A percentile compares a stretch with the other conserved stretches of the same genome.
Evolutionary conservation across 1,140 invertebrate genomes (phyloP).

Genomic region (Gerris buenoi): DNA sequence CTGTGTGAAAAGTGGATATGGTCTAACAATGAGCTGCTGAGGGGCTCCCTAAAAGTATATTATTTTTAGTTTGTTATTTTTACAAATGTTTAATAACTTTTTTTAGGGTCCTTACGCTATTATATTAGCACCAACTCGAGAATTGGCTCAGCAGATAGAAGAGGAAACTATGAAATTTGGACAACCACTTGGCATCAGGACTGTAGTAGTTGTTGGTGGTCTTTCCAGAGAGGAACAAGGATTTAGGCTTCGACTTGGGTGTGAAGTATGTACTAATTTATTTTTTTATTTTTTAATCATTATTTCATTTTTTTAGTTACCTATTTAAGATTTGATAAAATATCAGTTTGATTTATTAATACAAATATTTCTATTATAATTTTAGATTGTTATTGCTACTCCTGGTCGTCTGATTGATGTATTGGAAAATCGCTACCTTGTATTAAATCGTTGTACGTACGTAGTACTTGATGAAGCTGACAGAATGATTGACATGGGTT

Average conservation of each 20-base stretch:
- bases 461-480: conserved; percentile 91
- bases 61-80: too few species aligned
- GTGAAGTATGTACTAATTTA: conserved; percentile 55
- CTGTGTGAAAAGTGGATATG: too few species aligned
- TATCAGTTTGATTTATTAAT: conserved; percentile 3
- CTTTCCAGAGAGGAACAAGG: conserved; percentile 96
- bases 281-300: too few species aligned
- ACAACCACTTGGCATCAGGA: conserved; percentile 80
- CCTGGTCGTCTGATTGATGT: conserved; percentile 99
- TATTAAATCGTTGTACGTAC: conserved; percentile 87
- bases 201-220: conserved; percentile 96
- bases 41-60: too few species aligned
- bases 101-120: conserved; percentile 95
- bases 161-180: conserved; percentile 98
- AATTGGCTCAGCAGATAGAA: conserved; percentile 98
- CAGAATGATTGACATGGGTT: conserved; percentile 99
- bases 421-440: conserved; percentile 93
- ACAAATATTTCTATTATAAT: conserved; percentile 10
- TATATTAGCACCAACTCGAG: conserved; percentile 94
- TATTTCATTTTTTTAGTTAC: too few species aligned
- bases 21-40: too few species aligned
- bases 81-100: too few species aligned
- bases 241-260: conserved; percentile 87
- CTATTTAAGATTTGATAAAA: conserved; percentile 1
- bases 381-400: conserved; percentile 95